These are phyloP conservation scores for Geococcyx californianus DNA, from an alignment of 2,113 vertebrate genomes.

Conservation along the genomic window DNA sequence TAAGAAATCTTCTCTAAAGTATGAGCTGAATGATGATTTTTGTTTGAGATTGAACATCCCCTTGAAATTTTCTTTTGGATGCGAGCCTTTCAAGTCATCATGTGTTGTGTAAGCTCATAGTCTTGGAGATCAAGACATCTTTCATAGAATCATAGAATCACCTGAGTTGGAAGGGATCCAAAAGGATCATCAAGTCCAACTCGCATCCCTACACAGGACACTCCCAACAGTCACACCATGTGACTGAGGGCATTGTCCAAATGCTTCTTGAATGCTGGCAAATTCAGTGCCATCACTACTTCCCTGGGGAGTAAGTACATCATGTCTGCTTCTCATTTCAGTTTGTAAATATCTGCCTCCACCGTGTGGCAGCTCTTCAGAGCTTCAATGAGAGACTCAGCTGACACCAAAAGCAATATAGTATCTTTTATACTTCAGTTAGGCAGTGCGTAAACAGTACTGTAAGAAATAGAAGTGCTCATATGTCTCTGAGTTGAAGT, in stretches of 20 bases:
- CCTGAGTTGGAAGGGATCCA: too few species aligned
- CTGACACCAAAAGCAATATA: not conserved
- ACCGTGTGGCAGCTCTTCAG: conserved; percentile 37
- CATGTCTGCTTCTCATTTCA: not conserved
- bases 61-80: not conserved
- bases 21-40: not conserved
- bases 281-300: too few species aligned
- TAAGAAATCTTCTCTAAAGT: not conserved
- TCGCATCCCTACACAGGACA: too few species aligned
- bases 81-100: not conserved
- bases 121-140: too few species aligned
- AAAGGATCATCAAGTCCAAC: too few species aligned
- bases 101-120: not conserved
- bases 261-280: too few species aligned
- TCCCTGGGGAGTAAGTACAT: too few species aligned
- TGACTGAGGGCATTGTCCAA: too few species aligned
- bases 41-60: not conserved
- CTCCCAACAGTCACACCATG: too few species aligned
- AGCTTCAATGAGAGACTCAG: not conserved
- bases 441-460: not conserved
- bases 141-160: too few species aligned
- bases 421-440: not conserved
- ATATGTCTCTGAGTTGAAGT: not conserved
- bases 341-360: not conserved
- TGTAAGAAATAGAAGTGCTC: not conserved